Evolutionary conservation across 2,797 vertebrate species (phyloP).

Genomic region (Oryzias dopingdopingensis): DNA sequence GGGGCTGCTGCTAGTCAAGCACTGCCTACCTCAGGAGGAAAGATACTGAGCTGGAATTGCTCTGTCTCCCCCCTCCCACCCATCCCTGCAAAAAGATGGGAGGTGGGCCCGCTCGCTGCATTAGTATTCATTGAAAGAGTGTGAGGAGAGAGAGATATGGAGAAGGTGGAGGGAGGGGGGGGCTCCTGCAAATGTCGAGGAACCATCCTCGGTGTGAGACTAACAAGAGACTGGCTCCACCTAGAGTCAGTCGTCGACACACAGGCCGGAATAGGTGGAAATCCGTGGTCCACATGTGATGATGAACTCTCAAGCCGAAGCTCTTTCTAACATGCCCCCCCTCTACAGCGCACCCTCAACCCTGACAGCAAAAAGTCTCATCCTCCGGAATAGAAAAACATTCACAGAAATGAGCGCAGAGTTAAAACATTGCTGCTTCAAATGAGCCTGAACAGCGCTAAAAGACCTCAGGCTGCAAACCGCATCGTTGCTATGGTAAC

Average conservation of each 20-base stretch:
- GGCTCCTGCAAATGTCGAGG: constrained; percentile 70
- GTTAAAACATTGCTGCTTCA: background rate
- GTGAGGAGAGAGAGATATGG: constrained; percentile 35
- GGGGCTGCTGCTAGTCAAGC: constrained; percentile 68
- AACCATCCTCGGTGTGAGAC: constrained; percentile 55
- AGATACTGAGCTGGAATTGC: constrained; percentile 72
- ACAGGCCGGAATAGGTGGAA: constrained; percentile 11
- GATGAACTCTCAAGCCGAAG: no score
- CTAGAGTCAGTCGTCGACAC: constrained; percentile 64
- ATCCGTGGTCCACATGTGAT: no score
- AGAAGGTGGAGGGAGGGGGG: constrained; percentile 25
- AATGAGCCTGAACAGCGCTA: constrained; percentile 1
- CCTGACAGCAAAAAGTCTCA: no score
- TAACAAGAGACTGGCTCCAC: constrained; percentile 72
- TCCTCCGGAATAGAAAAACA: no score
- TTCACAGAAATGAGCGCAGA: constrained; percentile 1
- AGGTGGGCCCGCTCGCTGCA: constrained; percentile 73
- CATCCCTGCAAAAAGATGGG: constrained; percentile 67
- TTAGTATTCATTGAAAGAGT: constrained; percentile 81
- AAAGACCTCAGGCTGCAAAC: constrained; percentile 8
- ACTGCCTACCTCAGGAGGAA: constrained; percentile 72
- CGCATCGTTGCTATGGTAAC: constrained; percentile 51
- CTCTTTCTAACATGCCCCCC: no score
- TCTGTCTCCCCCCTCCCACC: constrained; percentile 72
- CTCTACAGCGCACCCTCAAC: no score